Evolutionary conservation across 2,888 invertebrate species (phyloP).

Genomic region (Rutpela maculata): DNA sequence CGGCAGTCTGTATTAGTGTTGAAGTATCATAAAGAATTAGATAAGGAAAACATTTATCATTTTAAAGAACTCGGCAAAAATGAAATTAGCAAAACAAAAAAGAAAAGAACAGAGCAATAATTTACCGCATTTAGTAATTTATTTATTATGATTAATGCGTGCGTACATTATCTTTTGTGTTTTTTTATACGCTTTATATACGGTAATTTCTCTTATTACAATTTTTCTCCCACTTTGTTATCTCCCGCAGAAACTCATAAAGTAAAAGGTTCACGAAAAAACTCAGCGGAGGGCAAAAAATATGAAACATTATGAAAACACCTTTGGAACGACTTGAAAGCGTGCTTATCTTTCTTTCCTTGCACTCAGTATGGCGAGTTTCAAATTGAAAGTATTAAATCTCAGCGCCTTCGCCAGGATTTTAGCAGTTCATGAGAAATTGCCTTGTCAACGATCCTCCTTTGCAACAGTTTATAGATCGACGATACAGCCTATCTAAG

Average conservation of each 20-base stretch:
- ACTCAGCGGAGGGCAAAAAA: slow-evolving; percentile 50
- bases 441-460: slow-evolving; percentile 63
- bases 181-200: slow-evolving; percentile 39
- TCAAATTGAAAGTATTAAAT: slow-evolving; percentile 67
- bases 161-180: slow-evolving; percentile 45
- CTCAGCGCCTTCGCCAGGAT: slow-evolving; percentile 63
- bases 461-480: slow-evolving; percentile 39
- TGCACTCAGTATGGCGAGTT: slow-evolving; percentile 56
- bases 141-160: slow-evolving; percentile 48
- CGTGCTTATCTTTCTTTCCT: slow-evolving; percentile 59
- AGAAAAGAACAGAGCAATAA: slow-evolving; percentile 37
- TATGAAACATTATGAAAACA: slow-evolving; percentile 60
- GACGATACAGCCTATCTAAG: slow-evolving; percentile 33
- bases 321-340: slow-evolving; percentile 56
- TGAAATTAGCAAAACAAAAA: slow-evolving; percentile 24
- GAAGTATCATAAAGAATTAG: not conserved
- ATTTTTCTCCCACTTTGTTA: slow-evolving; percentile 22
- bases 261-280: slow-evolving; percentile 48
- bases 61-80: slow-evolving; percentile 19
- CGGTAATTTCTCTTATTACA: slow-evolving; percentile 41
- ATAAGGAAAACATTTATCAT: slow-evolving; percentile 2
- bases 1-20: not conserved
- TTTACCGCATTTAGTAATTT: slow-evolving; percentile 37
- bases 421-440: slow-evolving; percentile 64
- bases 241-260: slow-evolving; percentile 41